phyloP scores from a whole-genome alignment of 2,113 vertebrate genomes.

The Hippocampus abdominalis region DNA sequence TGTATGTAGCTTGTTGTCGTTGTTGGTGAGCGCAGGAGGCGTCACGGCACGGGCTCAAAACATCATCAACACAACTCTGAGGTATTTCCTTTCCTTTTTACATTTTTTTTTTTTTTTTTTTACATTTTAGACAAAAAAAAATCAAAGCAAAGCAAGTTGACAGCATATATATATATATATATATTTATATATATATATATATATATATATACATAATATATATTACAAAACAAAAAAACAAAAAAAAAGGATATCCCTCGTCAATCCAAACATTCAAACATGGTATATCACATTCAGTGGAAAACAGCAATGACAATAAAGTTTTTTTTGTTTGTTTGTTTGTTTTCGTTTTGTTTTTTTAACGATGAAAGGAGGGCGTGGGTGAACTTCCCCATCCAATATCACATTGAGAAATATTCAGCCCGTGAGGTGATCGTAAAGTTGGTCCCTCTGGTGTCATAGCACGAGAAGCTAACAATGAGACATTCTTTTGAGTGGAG shows the following conservation, averaged over 20 bases:
- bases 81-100: slow-evolving; percentile 76
- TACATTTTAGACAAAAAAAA: slow-evolving; percentile 47
- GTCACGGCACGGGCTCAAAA: slow-evolving; percentile 54
- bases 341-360: slow-evolving; percentile 22
- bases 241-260: slow-evolving; percentile 62
- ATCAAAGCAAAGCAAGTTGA: slow-evolving; percentile 44
- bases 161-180: slow-evolving; percentile 13
- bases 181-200: too few species aligned
- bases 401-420: slow-evolving; percentile 48
- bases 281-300: slow-evolving; percentile 59
- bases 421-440: slow-evolving; percentile 74
- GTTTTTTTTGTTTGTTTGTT: slow-evolving; percentile 32
- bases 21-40: slow-evolving; percentile 7
- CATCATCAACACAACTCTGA: slow-evolving; percentile 68
- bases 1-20: background rate
- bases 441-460: slow-evolving; percentile 65
- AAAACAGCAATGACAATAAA: slow-evolving; percentile 45
- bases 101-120: slow-evolving; percentile 37
- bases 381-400: slow-evolving; percentile 54
- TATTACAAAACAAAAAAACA: slow-evolving; percentile 6
- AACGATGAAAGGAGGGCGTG: slow-evolving; percentile 42
- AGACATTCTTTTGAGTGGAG: slow-evolving; percentile 37
- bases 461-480: slow-evolving; percentile 39
- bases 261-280: slow-evolving; percentile 30
- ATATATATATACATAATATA: too few species aligned